Percentiles rank a stretch among this genome's conserved stretches.
Conservation (phyloP, 2,113 vertebrate species). For the Myanophis thanlyinensis region DNA sequence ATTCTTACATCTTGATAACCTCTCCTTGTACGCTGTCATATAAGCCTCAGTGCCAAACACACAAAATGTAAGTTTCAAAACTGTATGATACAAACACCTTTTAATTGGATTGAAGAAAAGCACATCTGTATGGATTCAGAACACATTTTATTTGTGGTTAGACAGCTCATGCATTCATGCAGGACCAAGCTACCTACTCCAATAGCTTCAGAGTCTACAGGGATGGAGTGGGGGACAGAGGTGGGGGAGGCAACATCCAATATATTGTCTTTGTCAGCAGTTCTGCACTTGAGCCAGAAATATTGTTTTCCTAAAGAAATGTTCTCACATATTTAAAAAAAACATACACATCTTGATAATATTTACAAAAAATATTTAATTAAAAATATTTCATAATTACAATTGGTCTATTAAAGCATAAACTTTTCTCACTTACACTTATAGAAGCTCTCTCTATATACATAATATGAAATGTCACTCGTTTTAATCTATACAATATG, state of each 20-base stretch:
- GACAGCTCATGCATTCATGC: slow-evolving; percentile 80
- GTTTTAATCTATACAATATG: slow-evolving; percentile 90
- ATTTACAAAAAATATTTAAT: slow-evolving; percentile 99
- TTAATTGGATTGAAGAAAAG: slow-evolving; percentile 63
- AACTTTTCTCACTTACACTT: slow-evolving; percentile 94
- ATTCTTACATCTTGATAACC: slow-evolving; percentile 44
- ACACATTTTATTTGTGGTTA: slow-evolving; percentile 75
- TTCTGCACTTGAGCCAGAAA: slow-evolving; percentile 64
- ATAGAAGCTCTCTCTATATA: slow-evolving; percentile 98
- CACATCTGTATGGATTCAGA: slow-evolving; percentile 69
- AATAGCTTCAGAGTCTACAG: slow-evolving; percentile 56
- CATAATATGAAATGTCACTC: slow-evolving; percentile 93
- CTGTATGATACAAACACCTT: slow-evolving; percentile 68
- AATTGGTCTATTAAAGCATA: slow-evolving; percentile 98
- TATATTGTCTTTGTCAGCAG: slow-evolving; percentile 56
- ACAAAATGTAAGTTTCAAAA: slow-evolving; percentile 60
- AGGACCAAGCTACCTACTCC: slow-evolving; percentile 66
- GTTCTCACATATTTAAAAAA: slow-evolving; percentile 72
- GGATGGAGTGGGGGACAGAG: slow-evolving; percentile 40
- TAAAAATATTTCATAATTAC: slow-evolving; percentile 99
- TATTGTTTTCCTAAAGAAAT: slow-evolving; percentile 64
- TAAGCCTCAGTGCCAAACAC: slow-evolving; percentile 60
- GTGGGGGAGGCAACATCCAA: slow-evolving; percentile 52
- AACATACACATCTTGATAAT: slow-evolving; percentile 81
- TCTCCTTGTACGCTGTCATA: slow-evolving; percentile 56